phyloP scores from a whole-genome alignment of 2,113 vertebrate species.

The Corythaixoides concolor region DNA sequence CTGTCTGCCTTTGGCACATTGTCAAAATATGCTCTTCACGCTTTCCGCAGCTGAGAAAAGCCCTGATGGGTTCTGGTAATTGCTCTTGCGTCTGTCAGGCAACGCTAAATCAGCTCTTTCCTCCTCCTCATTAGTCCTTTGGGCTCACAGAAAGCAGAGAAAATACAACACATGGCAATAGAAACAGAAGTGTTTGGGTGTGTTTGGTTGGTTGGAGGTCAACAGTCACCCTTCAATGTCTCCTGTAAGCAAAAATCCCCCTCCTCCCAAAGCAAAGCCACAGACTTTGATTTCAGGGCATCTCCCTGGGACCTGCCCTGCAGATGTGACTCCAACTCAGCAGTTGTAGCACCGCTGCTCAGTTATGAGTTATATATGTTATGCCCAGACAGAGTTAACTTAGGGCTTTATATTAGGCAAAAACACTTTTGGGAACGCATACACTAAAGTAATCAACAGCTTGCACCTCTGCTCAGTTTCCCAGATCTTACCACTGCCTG shows the following conservation, averaged over 20 bases:
- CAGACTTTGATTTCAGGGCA: background rate
- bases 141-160: background rate
- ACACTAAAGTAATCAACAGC: background rate
- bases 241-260: background rate
- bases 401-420: background rate
- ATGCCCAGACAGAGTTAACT: background rate
- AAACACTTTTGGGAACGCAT: background rate
- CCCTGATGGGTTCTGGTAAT: slow-evolving; percentile 14
- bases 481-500: background rate
- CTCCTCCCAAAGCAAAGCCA: background rate
- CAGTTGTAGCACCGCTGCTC: background rate
- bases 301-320: background rate
- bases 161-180: background rate
- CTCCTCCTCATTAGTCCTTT: background rate
- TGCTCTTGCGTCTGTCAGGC: background rate
- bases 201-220: background rate
- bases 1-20: background rate
- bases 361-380: background rate
- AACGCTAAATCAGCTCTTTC: background rate
- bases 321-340: background rate
- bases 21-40: background rate
- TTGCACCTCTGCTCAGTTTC: background rate
- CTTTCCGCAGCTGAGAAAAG: background rate
- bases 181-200: background rate
- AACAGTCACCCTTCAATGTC: background rate